These are phyloP conservation scores for Parapristionchus giblindavisi DNA, from an alignment of 2,888 invertebrate genomes.

Conservation along the genomic window DNA sequence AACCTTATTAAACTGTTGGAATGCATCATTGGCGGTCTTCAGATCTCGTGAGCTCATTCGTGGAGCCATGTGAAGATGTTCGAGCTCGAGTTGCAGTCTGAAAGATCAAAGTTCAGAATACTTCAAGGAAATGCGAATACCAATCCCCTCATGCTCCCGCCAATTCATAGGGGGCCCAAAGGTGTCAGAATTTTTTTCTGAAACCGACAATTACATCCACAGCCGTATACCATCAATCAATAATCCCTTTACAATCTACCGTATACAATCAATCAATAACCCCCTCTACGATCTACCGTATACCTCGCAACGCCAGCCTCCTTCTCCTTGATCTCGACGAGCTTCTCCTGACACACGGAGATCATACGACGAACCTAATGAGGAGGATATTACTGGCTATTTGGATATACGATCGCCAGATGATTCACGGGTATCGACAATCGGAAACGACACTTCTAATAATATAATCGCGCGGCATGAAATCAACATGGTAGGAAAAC, in stretches of 20 bases:
- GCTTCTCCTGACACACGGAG: constrained; percentile 61
- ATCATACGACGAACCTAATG: constrained; percentile 55
- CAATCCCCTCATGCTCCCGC: neutral
- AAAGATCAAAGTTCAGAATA: neutral
- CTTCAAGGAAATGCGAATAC: neutral
- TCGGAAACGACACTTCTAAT: too few species aligned
- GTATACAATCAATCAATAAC: too few species aligned
- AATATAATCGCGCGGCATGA: too few species aligned
- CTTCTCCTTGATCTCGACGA: constrained; percentile 62
- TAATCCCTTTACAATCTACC: too few species aligned
- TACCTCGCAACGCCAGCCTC: constrained; percentile 49
- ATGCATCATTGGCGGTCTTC: constrained; percentile 63
- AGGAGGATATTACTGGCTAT: neutral
- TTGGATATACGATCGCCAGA: too few species aligned
- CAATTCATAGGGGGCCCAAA: neutral
- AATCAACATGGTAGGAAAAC: too few species aligned
- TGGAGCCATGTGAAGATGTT: constrained; percentile 57
- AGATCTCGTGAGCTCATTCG: constrained; percentile 57
- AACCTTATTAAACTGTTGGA: constrained; percentile 63
- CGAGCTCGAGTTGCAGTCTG: constrained; percentile 57
- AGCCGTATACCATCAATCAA: too few species aligned
- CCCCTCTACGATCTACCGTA: neutral
- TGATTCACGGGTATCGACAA: too few species aligned
- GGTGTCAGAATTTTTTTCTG: neutral
- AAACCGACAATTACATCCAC: too few species aligned